Evolutionary conservation across 2,113 vertebrate species (phyloP).

Genomic region (Anoplopoma fimbria): DNA sequence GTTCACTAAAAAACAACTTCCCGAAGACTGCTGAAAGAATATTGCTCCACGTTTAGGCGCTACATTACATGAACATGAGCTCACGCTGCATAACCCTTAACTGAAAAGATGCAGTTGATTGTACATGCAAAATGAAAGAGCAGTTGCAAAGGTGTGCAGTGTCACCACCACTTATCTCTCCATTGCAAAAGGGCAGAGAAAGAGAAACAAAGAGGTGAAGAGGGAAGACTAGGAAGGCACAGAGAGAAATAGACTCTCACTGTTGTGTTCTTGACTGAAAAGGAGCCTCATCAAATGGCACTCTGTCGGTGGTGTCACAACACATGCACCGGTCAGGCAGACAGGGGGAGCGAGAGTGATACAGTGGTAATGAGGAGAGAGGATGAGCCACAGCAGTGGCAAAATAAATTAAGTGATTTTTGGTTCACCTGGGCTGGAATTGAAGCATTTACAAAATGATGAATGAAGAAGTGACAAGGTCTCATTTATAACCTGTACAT

Average conservation of each 20-base stretch:
- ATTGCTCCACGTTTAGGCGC: slow-evolving; percentile 2
- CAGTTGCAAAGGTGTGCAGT: slow-evolving; percentile 11
- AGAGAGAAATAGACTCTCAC: slow-evolving; percentile 24
- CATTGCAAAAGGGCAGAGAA: slow-evolving; percentile 11
- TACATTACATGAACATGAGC: slow-evolving; percentile 30
- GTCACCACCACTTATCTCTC: slow-evolving; percentile 33
- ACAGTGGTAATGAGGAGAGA: background rate
- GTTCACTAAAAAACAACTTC: slow-evolving; percentile 24
- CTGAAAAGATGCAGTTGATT: background rate
- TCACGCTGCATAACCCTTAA: slow-evolving; percentile 1
- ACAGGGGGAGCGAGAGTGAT: slow-evolving; percentile 3
- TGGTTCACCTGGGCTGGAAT: background rate
- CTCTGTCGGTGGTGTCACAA: slow-evolving; percentile 52
- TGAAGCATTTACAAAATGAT: slow-evolving; percentile 8
- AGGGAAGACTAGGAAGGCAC: slow-evolving; percentile 21
- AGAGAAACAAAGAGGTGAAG: slow-evolving; percentile 21
- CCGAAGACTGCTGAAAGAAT: background rate
- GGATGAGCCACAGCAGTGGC: slow-evolving; percentile 9
- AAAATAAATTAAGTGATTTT: slow-evolving; percentile 16
- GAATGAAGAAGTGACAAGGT: background rate
- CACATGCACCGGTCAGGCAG: slow-evolving; percentile 40
- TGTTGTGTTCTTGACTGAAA: slow-evolving; percentile 38
- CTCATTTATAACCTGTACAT: background rate
- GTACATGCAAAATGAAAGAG: slow-evolving; percentile 23
- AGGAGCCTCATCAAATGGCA: slow-evolving; percentile 46